phyloP scores from a whole-genome alignment of 2,888 invertebrate species.

The Spialia ferax region DNA sequence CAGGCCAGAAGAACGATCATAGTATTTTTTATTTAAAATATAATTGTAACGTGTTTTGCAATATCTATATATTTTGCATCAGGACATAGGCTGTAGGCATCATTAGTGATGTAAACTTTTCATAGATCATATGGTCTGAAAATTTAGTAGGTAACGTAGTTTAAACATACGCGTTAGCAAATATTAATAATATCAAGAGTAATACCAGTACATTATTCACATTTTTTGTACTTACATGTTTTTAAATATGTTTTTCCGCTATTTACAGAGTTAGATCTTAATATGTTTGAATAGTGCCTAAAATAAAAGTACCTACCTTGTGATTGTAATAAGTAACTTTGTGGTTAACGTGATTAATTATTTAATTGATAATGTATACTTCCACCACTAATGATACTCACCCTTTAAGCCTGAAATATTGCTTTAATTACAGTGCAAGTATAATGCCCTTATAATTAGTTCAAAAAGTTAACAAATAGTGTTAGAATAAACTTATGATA shows the following conservation, averaged over 20 bases:
- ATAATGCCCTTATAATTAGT: conserved; percentile 26
- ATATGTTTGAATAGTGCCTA: no score
- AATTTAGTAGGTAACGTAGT: neutral
- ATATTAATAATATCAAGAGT: neutral
- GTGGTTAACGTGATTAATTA: no score
- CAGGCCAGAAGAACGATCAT: no score
- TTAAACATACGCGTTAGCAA: no score
- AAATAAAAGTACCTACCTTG: no score
- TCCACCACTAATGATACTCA: conserved; percentile 7
- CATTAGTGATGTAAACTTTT: neutral
- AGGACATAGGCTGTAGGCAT: neutral
- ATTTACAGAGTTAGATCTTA: no score
- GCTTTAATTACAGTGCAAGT: conserved; percentile 3
- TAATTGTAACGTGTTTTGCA: neutral
- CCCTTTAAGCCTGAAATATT: neutral
- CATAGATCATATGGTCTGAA: neutral
- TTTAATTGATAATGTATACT: neutral
- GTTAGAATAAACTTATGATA: conserved; percentile 22
- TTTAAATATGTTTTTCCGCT: no score
- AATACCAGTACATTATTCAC: neutral
- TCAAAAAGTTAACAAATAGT: conserved; percentile 7
- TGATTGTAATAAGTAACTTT: no score
- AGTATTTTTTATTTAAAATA: no score
- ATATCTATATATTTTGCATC: neutral
- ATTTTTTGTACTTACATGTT: no score